These are phyloP conservation scores for Triops longicaudatus DNA, from an alignment of 1,140 invertebrate species.

Conservation along the genomic window DNA sequence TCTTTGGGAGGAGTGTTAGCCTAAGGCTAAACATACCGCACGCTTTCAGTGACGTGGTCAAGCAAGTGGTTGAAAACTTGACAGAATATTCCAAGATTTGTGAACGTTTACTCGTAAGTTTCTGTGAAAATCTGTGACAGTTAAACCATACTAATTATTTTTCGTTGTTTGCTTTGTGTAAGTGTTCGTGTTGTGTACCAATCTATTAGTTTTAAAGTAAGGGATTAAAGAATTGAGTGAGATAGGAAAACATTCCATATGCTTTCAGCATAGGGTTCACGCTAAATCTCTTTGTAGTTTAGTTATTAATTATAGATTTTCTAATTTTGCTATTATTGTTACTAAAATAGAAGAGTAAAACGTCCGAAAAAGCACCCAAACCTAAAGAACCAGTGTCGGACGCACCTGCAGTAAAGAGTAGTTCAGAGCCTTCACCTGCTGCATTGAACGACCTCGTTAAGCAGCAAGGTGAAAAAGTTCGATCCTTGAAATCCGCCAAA, in stretches of 20 bases:
- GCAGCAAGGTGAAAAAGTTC: conserved; percentile 57
- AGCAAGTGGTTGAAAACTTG: not conserved
- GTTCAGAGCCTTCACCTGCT: not conserved
- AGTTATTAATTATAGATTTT: too few species aligned
- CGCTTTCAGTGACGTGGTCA: not conserved
- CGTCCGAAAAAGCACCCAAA: not conserved
- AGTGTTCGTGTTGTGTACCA: not conserved
- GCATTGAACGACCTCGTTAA: conserved; percentile 36
- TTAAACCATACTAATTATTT: not conserved
- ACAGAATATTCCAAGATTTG: not conserved
- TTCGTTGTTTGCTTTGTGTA: too few species aligned
- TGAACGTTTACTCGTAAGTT: not conserved
- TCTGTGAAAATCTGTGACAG: not conserved
- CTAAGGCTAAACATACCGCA: conserved; percentile 38
- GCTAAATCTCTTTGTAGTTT: too few species aligned
- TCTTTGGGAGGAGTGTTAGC: conserved; percentile 31
- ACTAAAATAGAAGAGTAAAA: not conserved
- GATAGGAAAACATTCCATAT: not conserved
- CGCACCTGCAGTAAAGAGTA: conserved; percentile 16
- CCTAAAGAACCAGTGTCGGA: conserved; percentile 16
- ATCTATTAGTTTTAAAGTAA: not conserved
- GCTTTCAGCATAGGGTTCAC: not conserved
- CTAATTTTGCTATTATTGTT: too few species aligned
- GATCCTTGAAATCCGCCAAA: conserved; percentile 53
- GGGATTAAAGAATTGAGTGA: not conserved